These are phyloP conservation scores for Dermatemys mawii DNA, from an alignment of 2,113 vertebrate species.

Conservation along the genomic window DNA sequence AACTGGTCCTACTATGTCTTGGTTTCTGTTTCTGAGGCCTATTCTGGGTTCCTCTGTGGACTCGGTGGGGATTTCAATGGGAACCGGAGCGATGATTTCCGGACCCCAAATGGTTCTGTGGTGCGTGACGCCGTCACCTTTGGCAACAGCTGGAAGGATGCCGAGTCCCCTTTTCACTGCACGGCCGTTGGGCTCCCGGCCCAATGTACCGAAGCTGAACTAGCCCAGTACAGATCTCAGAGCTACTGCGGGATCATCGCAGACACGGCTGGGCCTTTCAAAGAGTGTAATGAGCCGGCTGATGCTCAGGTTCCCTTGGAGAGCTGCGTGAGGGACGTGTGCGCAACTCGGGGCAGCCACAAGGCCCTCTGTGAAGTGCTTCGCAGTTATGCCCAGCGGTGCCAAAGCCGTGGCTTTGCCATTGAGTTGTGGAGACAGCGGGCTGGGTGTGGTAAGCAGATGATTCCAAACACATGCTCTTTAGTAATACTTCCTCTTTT, in stretches of 20 bases:
- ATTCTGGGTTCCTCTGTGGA: constrained; percentile 59
- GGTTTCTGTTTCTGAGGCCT: constrained; percentile 63
- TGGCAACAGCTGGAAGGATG: background rate
- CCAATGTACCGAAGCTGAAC: background rate
- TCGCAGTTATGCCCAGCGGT: constrained; percentile 58
- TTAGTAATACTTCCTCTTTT: background rate
- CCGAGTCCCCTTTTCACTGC: background rate
- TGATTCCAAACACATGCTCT: background rate
- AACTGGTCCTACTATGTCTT: constrained; percentile 67
- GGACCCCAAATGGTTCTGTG: background rate
- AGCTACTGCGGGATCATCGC: constrained; percentile 55
- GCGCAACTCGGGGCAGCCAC: background rate
- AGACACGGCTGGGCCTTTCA: constrained; percentile 46
- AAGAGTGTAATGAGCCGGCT: constrained; percentile 8
- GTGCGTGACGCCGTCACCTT: background rate
- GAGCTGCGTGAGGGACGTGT: constrained; percentile 25
- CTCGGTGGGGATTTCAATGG: constrained; percentile 74
- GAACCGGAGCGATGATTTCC: constrained; percentile 36
- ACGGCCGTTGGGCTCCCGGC: background rate
- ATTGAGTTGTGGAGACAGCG: constrained; percentile 69
- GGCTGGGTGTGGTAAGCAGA: constrained; percentile 63
- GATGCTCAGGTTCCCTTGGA: background rate
- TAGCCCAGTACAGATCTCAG: background rate
- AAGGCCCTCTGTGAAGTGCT: constrained; percentile 44
- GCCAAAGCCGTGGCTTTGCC: constrained; percentile 51